phyloP scores from a whole-genome alignment of 2,113 vertebrate genomes.

The Serinus canaria region DNA sequence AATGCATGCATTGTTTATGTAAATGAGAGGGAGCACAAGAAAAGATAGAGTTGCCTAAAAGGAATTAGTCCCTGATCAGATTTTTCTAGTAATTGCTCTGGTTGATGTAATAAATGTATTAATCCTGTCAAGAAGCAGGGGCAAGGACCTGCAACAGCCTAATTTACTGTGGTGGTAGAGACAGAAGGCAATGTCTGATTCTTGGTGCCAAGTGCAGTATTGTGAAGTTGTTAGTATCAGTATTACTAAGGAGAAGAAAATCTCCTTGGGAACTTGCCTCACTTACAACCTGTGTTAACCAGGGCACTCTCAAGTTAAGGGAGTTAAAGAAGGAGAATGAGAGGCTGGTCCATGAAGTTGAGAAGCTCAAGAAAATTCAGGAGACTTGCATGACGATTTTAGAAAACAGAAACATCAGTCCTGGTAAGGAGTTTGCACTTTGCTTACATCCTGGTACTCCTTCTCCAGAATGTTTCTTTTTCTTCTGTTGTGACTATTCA shows the following conservation, averaged over 20 bases:
- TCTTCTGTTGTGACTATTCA: neutral
- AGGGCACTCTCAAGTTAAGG: constrained; percentile 5
- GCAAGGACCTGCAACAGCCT: neutral
- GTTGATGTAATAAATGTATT: neutral
- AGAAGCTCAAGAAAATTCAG: constrained; percentile 72
- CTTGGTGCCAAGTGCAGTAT: neutral
- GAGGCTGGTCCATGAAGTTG: constrained; percentile 61
- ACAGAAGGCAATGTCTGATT: neutral
- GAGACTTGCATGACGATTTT: constrained; percentile 69
- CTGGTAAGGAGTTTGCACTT: constrained; percentile 57
- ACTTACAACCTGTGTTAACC: neutral
- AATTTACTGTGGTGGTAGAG: neutral
- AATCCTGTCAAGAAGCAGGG: neutral
- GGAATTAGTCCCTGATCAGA: neutral
- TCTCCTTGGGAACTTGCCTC: neutral
- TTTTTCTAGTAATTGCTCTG: neutral
- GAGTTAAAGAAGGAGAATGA: constrained; percentile 26
- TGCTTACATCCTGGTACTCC: rapidly evolving
- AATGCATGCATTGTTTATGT: neutral
- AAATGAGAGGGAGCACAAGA: neutral
- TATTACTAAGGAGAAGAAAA: neutral
- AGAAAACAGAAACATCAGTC: constrained; percentile 65
- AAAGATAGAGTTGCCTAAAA: neutral
- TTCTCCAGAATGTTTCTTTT: neutral
- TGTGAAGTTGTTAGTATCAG: neutral